Evolutionary conservation across 1,140 invertebrate species (phyloP).

Genomic region (Bombyx mori): DNA sequence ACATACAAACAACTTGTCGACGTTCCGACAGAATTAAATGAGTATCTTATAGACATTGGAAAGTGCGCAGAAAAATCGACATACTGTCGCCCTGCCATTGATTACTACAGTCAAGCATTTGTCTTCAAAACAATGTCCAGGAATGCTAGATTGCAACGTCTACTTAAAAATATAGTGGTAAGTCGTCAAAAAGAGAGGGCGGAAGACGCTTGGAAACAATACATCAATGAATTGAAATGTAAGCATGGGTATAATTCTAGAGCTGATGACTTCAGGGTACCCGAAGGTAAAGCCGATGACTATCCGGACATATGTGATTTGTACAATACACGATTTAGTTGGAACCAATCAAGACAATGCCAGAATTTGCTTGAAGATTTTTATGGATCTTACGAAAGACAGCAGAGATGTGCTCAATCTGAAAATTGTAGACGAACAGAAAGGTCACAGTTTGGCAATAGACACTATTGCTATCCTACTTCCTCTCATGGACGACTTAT

Average conservation of each 20-base stretch:
- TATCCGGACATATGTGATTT: slow-evolving; percentile 18
- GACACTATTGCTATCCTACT: slow-evolving; percentile 30
- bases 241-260: slow-evolving; percentile 21
- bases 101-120: slow-evolving; percentile 34
- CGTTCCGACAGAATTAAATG: too few relatives aligned
- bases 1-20: too few relatives aligned
- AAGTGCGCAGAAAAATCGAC: slow-evolving; percentile 35
- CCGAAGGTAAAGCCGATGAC: too few relatives aligned
- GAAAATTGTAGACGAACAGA: background rate
- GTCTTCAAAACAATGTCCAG: slow-evolving; percentile 37
- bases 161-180: slow-evolving; percentile 29
- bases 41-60: too few relatives aligned
- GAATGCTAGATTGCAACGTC: slow-evolving; percentile 31
- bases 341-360: slow-evolving; percentile 20
- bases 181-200: slow-evolving; percentile 34
- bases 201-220: slow-evolving; percentile 40
- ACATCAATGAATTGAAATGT: slow-evolving; percentile 42
- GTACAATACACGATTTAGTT: slow-evolving; percentile 20
- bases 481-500: slow-evolving; percentile 30
- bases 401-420: background rate
- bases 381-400: slow-evolving; percentile 13
- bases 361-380: slow-evolving; percentile 26
- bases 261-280: too few relatives aligned
- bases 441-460: slow-evolving; percentile 4
- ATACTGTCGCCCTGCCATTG: slow-evolving; percentile 37